Percentiles rank a stretch among this genome's conserved stretches.
These are phyloP conservation scores for Bucco capensis DNA, from an alignment of 2,113 vertebrate genomes.

Conservation along the genomic window DNA sequence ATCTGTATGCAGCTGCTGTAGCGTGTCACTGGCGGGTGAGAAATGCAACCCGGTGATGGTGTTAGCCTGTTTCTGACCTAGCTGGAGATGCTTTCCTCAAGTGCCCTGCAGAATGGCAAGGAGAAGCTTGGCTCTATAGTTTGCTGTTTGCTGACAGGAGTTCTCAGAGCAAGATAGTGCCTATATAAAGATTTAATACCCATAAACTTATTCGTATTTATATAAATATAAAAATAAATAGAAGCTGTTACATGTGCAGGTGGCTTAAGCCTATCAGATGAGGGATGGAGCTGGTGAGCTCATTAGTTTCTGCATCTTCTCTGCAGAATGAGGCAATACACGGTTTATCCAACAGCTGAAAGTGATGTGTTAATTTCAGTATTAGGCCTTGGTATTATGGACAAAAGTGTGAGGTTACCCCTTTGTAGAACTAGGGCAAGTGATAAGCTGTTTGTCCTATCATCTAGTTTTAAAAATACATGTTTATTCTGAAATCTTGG, in stretches of 20 bases:
- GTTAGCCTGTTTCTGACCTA: background rate
- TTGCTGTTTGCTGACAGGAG: background rate
- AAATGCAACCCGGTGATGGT: rapidly evolving
- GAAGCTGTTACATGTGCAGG: background rate
- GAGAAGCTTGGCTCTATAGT: rapidly evolving
- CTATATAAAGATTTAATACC: background rate
- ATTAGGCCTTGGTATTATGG: rapidly evolving
- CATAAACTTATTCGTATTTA: rapidly evolving
- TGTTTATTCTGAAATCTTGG: background rate
- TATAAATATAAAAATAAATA: background rate
- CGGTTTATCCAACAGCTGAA: background rate
- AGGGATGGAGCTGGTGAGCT: background rate
- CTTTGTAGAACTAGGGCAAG: background rate
- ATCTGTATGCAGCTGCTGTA: background rate
- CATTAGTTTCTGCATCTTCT: background rate
- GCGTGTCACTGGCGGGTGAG: background rate
- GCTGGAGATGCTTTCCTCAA: background rate
- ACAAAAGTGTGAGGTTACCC: background rate
- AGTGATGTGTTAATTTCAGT: background rate
- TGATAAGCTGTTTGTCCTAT: background rate
- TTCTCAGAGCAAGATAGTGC: background rate
- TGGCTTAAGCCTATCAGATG: background rate
- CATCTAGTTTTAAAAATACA: rapidly evolving
- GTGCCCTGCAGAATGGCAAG: rapidly evolving
- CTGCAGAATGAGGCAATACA: background rate